Conservation (phyloP, 2,797 vertebrate genomes). For the Leuciscus waleckii region DNA sequence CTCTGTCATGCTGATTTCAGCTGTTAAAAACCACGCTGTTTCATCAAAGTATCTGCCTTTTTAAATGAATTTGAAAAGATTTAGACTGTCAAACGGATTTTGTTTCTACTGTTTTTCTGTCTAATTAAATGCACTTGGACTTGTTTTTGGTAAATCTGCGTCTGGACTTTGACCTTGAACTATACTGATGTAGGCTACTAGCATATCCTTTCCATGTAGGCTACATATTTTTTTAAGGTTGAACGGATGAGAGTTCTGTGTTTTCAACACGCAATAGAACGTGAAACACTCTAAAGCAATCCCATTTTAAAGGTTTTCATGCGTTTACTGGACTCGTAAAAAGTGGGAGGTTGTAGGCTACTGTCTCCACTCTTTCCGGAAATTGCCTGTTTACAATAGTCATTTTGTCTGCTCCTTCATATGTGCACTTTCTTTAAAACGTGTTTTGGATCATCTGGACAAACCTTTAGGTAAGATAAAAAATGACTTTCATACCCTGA, state of each 20-base stretch:
- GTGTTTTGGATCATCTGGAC: constrained; percentile 10
- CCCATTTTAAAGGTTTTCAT: constrained; percentile 47
- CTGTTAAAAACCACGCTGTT: neutral
- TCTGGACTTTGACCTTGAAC: constrained; percentile 67
- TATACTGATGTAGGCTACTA: constrained; percentile 27
- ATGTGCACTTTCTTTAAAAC: constrained; percentile 12
- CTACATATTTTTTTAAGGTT: neutral
- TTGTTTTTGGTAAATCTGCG: constrained; percentile 59
- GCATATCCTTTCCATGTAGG: neutral
- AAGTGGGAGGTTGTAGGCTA: constrained; percentile 29
- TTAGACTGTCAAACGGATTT: no score
- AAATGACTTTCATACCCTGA: neutral
- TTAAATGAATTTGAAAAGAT: neutral
- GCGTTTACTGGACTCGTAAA: constrained; percentile 61
- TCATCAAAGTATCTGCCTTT: neutral
- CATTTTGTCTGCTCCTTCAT: constrained; percentile 34
- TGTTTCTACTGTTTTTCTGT: neutral
- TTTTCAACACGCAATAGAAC: neutral
- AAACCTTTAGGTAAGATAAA: constrained; percentile 41
- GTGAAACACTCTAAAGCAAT: constrained; percentile 32
- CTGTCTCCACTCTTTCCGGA: constrained; percentile 59
- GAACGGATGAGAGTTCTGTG: neutral
- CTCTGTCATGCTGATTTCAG: neutral
- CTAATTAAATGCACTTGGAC: constrained; percentile 59
- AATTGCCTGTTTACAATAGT: constrained; percentile 55